A percentile compares a stretch with the other conserved stretches of the same genome.
Conservation (phyloP, 2,888 invertebrate species). For the Zelleria hepariella region DNA sequence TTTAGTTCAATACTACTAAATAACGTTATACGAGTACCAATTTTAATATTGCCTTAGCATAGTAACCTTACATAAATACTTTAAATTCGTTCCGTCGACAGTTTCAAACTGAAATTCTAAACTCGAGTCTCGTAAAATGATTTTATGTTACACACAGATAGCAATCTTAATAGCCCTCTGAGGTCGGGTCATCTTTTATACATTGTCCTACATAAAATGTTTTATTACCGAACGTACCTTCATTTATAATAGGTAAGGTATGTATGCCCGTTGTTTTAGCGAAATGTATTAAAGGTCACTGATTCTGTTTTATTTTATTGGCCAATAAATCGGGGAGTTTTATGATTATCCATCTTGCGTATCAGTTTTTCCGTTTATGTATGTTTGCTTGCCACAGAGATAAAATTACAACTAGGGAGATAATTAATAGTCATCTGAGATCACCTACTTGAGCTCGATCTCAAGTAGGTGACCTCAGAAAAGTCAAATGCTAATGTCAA, state of each 20-base stretch:
- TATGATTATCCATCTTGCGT: conserved; percentile 1
- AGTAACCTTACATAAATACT: too few relatives aligned
- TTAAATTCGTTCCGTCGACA: background rate
- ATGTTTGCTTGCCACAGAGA: background rate
- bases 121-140: background rate
- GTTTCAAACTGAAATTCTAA: background rate
- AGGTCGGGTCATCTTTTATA: conserved; percentile 4
- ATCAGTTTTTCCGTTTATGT: background rate
- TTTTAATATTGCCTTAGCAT: too few relatives aligned
- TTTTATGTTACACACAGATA: background rate
- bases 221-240: conserved; percentile 13
- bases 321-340: conserved; percentile 3
- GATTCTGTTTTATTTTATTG: conserved; percentile 7
- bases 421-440: too few relatives aligned
- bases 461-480: too few relatives aligned
- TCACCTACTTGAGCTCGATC: too few relatives aligned
- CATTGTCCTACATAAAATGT: conserved; percentile 29
- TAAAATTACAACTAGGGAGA: background rate
- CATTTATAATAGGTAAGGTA: conserved; percentile 7
- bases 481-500: too few relatives aligned
- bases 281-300: conserved; percentile 6
- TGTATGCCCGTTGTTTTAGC: conserved; percentile 18
- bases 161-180: background rate
- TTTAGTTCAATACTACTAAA: too few relatives aligned
- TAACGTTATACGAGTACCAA: too few relatives aligned